phyloP scores from a whole-genome alignment of 2,888 invertebrate species.

The Pammene fasciana region DNA sequence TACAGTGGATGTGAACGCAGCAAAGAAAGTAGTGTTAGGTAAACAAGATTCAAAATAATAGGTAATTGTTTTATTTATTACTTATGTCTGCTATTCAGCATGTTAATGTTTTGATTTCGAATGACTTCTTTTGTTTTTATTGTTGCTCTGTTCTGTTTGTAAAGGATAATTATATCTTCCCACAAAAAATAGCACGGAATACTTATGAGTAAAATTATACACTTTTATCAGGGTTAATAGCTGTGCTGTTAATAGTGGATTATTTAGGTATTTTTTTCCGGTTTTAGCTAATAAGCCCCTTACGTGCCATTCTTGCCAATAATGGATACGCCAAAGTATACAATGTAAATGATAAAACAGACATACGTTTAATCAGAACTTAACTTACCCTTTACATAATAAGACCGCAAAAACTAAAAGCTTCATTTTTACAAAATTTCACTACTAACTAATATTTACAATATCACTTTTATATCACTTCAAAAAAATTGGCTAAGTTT shows the following conservation, averaged over 20 bases:
- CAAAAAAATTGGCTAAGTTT: conserved; percentile 41
- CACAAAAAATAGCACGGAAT: no score
- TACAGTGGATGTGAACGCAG: no score
- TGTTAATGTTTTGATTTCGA: background rate
- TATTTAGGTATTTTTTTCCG: no score
- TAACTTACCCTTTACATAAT: conserved; percentile 56
- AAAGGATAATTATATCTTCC: background rate
- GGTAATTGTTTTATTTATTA: background rate
- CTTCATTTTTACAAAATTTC: conserved; percentile 40
- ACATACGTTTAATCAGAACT: background rate
- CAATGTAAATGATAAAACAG: no score
- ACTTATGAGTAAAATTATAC: no score
- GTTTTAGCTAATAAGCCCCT: no score
- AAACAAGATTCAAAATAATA: no score
- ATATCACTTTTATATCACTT: conserved; percentile 53
- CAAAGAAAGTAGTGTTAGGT: no score
- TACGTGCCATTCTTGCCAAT: no score
- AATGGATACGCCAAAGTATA: no score
- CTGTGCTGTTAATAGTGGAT: no score
- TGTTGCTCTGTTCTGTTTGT: background rate
- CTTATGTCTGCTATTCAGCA: background rate
- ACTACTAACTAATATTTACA: conserved; percentile 34
- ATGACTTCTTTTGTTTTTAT: background rate
- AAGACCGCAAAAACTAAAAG: conserved; percentile 51
- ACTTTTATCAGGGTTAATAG: no score